Evolutionary conservation across 35 echinoderm and acorn worm species (phyloP).

Genomic region (Heliocidaris tuberculata): DNA sequence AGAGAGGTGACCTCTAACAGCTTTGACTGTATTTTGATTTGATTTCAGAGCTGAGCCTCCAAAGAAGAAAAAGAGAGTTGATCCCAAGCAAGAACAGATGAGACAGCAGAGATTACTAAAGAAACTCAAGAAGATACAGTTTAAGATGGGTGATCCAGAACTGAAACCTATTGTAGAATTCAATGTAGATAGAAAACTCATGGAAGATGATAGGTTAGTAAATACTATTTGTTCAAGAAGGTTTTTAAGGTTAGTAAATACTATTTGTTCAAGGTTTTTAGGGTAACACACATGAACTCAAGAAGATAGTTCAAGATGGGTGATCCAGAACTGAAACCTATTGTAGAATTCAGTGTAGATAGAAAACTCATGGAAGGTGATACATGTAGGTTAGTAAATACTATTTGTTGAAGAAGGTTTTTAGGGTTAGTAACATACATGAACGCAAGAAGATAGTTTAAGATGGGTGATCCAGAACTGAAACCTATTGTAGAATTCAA

Average conservation of each 20-base stretch:
- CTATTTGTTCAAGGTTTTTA: no score
- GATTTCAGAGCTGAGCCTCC: conserved; percentile 81
- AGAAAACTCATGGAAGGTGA: no score
- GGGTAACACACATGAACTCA: no score
- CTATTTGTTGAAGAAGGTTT: no score
- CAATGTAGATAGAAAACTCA: conserved; percentile 59
- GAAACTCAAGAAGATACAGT: conserved; percentile 68
- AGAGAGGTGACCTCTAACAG: no score
- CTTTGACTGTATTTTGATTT: background rate
- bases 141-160: conserved; percentile 87
- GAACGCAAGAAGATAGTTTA: conserved; percentile 73
- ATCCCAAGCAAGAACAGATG: conserved; percentile 68
- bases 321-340: no score
- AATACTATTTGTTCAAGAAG: no score
- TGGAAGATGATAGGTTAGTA: conserved; percentile 63
- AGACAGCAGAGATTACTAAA: conserved; percentile 80
- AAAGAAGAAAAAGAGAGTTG: conserved; percentile 82
- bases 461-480: conserved; percentile 84
- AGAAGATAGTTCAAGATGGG: no score
- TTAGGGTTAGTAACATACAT: no score
- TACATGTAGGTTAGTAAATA: no score
- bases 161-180: conserved; percentile 84
- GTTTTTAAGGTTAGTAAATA: no score
- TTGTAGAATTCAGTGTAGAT: no score
- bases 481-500: conserved; percentile 84